phyloP scores from a whole-genome alignment of 2,113 vertebrate species.

The Jaculus jaculus region DNA sequence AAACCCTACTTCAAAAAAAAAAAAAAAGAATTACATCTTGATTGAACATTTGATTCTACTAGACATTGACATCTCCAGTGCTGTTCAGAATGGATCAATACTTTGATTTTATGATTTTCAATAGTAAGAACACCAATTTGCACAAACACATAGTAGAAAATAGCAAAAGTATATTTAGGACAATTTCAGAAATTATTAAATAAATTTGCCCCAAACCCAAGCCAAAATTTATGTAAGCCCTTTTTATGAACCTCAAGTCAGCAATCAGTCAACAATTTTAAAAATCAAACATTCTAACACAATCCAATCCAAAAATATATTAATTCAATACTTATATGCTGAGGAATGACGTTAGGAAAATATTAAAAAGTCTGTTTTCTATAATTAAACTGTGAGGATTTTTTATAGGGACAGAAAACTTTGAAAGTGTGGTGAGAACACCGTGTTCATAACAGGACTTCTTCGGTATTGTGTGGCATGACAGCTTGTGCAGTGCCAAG shows the following conservation, averaged over 20 bases:
- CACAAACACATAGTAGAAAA: too few species aligned
- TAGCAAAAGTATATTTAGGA: neutral
- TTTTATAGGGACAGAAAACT: neutral
- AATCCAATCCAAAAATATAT: neutral
- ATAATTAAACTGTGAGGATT: neutral
- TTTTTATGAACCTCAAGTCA: neutral
- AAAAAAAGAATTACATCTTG: neutral
- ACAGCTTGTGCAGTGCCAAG: neutral
- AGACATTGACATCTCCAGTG: neutral
- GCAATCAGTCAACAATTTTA: neutral
- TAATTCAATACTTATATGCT: neutral
- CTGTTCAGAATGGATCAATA: neutral
- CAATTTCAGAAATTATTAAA: neutral
- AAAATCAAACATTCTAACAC: neutral
- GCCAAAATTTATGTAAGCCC: neutral
- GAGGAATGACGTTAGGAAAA: neutral
- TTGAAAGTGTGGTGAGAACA: neutral
- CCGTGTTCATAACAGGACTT: too few species aligned
- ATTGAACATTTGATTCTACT: neutral
- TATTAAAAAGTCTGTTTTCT: neutral
- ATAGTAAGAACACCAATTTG: neutral
- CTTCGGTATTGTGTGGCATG: too few species aligned
- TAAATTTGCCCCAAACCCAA: neutral
- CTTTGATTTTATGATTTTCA: neutral
- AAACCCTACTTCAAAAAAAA: too few species aligned